phyloP scores from a whole-genome alignment of 2,888 invertebrate species.

The Lapara coniferarum region DNA sequence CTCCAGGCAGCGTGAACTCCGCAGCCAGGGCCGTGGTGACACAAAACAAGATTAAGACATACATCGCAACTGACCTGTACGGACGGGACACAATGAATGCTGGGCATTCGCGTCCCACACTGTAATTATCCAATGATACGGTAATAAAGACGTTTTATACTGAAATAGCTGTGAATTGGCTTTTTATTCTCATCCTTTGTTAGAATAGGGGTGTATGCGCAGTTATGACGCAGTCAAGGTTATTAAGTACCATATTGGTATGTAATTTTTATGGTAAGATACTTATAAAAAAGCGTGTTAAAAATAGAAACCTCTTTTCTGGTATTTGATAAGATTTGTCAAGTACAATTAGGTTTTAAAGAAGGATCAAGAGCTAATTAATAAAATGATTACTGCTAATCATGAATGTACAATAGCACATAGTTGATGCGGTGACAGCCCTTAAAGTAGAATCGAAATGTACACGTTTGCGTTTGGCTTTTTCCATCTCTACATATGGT shows the following conservation, averaged over 20 bases:
- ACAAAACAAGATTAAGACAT: conserved; percentile 50
- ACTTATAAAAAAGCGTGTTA: too few species aligned
- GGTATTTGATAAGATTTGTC: background rate
- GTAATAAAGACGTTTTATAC: conserved; percentile 51
- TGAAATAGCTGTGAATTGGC: conserved; percentile 28
- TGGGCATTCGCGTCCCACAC: conserved; percentile 52
- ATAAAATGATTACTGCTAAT: too few species aligned
- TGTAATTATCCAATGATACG: conserved; percentile 73
- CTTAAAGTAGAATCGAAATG: too few species aligned
- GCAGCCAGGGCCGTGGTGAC: conserved; percentile 50
- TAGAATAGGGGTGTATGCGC: conserved; percentile 5
- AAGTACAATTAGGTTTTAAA: too few species aligned
- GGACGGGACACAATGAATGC: conserved; percentile 9
- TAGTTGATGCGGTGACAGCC: too few species aligned
- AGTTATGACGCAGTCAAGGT: conserved; percentile 3
- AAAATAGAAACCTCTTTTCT: background rate
- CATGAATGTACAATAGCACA: too few species aligned
- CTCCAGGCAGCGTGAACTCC: conserved; percentile 67
- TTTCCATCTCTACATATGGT: too few species aligned
- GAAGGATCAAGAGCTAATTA: too few species aligned
- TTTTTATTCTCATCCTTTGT: conserved; percentile 25
- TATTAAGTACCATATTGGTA: too few species aligned
- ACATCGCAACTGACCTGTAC: conserved; percentile 41
- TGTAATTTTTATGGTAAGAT: too few species aligned
- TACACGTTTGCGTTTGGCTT: too few species aligned